Conservation (phyloP, 2,797 vertebrate species). For the Orestias chungarensis region DNA sequence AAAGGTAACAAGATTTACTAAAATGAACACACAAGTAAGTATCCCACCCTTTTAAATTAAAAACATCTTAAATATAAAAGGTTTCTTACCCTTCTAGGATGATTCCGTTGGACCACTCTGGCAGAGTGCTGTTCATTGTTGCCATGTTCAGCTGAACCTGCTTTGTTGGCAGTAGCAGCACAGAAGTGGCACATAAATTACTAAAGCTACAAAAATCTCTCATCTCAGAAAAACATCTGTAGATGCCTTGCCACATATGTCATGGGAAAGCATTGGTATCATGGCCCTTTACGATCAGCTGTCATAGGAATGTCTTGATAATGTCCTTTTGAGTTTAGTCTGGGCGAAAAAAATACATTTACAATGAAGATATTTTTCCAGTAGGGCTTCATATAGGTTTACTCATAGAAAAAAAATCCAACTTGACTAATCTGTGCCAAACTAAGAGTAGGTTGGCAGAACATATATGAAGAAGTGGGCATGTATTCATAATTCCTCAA, state of each 20-base stretch:
- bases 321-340: slow-evolving; percentile 56
- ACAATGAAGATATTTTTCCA: slow-evolving; percentile 52
- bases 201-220: slow-evolving; percentile 60
- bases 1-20: slow-evolving; percentile 22
- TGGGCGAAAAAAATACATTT: slow-evolving; percentile 53
- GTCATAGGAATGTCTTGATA: slow-evolving; percentile 55
- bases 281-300: slow-evolving; percentile 53
- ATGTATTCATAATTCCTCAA: neutral
- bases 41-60: slow-evolving; percentile 47
- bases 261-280: slow-evolving; percentile 51
- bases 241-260: slow-evolving; percentile 63
- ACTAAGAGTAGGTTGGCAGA: neutral
- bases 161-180: slow-evolving; percentile 14
- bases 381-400: slow-evolving; percentile 35
- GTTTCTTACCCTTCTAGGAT: slow-evolving; percentile 28
- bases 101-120: slow-evolving; percentile 12
- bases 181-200: slow-evolving; percentile 58
- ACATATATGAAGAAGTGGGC: slow-evolving; percentile 1
- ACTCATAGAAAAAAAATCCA: no score
- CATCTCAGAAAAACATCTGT: slow-evolving; percentile 57
- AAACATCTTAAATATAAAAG: slow-evolving; percentile 68
- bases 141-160: slow-evolving; percentile 40
- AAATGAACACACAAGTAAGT: slow-evolving; percentile 5
- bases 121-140: slow-evolving; percentile 24
- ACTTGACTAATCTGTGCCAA: neutral